Conservation (phyloP, 1,140 invertebrate species). For the Trichoplusia ni region DNA sequence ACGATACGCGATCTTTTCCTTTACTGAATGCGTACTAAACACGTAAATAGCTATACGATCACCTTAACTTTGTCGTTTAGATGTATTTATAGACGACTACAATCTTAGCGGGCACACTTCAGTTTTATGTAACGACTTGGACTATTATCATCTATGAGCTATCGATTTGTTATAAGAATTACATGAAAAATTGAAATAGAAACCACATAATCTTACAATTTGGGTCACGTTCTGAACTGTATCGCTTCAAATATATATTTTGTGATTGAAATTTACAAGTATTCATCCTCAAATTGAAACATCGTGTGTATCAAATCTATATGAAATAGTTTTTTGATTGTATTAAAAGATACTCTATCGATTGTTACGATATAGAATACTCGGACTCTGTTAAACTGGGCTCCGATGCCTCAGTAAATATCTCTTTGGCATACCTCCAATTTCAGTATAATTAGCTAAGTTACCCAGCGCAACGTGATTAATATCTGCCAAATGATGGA, state of each 20-base stretch:
- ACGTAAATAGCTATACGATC: conserved; percentile 71
- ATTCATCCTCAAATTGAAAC: too few relatives aligned
- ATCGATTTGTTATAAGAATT: not conserved
- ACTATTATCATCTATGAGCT: conserved; percentile 10
- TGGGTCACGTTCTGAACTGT: conserved; percentile 3
- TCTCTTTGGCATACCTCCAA: not conserved
- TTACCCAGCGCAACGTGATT: conserved; percentile 11
- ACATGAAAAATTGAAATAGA: not conserved
- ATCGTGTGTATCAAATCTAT: too few relatives aligned
- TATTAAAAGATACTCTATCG: too few relatives aligned
- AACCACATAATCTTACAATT: not conserved
- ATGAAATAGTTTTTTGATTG: too few relatives aligned
- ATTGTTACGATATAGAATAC: too few relatives aligned
- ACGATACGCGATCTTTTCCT: conserved; percentile 70
- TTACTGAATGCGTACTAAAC: conserved; percentile 65
- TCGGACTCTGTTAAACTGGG: conserved; percentile 10
- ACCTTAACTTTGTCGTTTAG: conserved; percentile 60
- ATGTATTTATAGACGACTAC: conserved; percentile 50
- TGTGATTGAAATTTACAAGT: too few relatives aligned
- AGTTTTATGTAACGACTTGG: conserved; percentile 29
- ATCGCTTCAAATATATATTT: too few relatives aligned
- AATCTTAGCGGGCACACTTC: conserved; percentile 32
- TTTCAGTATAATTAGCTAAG: conserved; percentile 19
- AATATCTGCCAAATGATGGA: not conserved
- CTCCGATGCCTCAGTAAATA: too few relatives aligned